Evolutionary conservation across 2,888 invertebrate genomes (phyloP), one percentile per base, ranked within the genome.

Genomic region (Lithophane leautieri): DNA sequence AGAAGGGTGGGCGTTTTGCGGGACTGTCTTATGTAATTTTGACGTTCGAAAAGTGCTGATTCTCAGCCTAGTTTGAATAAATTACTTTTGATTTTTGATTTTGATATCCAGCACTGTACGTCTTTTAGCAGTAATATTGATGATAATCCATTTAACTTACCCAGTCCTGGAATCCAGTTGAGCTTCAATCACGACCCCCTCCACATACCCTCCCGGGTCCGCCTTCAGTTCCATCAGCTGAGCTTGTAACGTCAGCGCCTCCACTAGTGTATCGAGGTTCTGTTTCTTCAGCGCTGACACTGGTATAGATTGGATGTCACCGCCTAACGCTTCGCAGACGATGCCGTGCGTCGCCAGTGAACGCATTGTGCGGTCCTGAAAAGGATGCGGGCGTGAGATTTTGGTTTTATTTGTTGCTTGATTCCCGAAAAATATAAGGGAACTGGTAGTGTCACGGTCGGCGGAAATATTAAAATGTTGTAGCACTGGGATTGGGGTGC

Each of bases 161-260:
- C 78, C 78, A 11, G 89, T 89, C 11, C 84, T 87, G 0, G 93
- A 88, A 44, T 95, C 93, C 72, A 95, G 58, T 58, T 97, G 97
- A 0, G 99, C 98, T 94, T 99, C 99, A 0, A 99, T 97, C 0
- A 99, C 98, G 22, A 98, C 97, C 0, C 98, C 99, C 94, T 99
- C 99, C 0, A 98, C 98, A 4, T 97, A 96, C 0, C 99, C 99
- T 0, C 96, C 97, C 0, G 98, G 98, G 94, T 99, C 99, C 0
- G 98, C 98, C 88, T 97, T 97, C 25, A 99, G 94, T n/a, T 98
- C 98, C 97, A 99, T 97, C 0, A 99, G 89, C 91, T 99, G 99
- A 0, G 98, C 98, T 93, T 98, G 98, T 9, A 98, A 95, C 19
- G 97, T 97, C 70, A 99, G 97, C 0, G 99, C 98, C 89, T 99